Conservation (phyloP, 2,888 invertebrate genomes). For the Itoplectis maculator region DNA sequence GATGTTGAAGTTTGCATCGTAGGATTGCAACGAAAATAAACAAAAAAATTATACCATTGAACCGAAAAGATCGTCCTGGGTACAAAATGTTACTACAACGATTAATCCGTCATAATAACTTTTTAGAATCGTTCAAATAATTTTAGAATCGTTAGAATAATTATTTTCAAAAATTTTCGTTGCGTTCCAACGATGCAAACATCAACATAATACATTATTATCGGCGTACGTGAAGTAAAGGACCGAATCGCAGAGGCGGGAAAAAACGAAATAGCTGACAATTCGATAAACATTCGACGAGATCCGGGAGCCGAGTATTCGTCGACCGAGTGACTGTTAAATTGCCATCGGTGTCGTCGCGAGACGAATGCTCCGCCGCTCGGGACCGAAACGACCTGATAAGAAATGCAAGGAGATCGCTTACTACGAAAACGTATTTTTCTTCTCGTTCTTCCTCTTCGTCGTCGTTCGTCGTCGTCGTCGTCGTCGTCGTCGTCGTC, state of each 20-base stretch:
- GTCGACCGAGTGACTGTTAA: slow-evolving; percentile 27
- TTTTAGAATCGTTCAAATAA: too few species aligned
- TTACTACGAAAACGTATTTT: slow-evolving; percentile 56
- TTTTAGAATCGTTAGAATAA: too few species aligned
- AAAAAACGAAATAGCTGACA: slow-evolving; percentile 58
- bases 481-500: too few species aligned
- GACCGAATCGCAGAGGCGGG: slow-evolving; percentile 36
- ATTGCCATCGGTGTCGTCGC: slow-evolving; percentile 12
- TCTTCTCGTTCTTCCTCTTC: slow-evolving; percentile 10
- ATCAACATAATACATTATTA: slow-evolving; percentile 43
- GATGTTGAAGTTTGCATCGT: too few species aligned
- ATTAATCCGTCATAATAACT: too few species aligned
- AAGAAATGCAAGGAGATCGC: slow-evolving; percentile 59
- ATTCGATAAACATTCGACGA: slow-evolving; percentile 54
- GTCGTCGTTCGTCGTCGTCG: too few species aligned
- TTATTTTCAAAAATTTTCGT: too few species aligned
- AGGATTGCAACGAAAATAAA: too few species aligned
- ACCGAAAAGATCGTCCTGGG: too few species aligned
- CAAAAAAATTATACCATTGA: too few species aligned
- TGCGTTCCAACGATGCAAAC: too few species aligned
- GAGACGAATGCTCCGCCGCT: slow-evolving; percentile 36
- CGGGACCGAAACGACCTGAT: slow-evolving; percentile 50
- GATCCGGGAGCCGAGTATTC: slow-evolving; percentile 30
- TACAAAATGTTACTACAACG: too few species aligned
- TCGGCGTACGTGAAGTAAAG: slow-evolving; percentile 45